Evolutionary conservation across 1,140 invertebrate species (phyloP).

Genomic region (Eumeta japonica): DNA sequence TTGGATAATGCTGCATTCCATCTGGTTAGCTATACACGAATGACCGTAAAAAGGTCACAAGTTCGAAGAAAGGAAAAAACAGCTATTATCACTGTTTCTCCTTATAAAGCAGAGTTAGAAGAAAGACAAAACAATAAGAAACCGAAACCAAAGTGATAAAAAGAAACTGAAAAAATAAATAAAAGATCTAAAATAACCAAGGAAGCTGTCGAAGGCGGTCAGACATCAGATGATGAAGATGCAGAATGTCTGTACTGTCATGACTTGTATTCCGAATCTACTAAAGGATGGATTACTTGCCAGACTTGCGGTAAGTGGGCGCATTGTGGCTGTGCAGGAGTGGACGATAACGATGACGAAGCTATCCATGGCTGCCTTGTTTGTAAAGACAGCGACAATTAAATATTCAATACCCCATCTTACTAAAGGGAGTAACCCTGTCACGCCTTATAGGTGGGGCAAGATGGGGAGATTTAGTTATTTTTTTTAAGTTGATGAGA

Average conservation of each 20-base stretch:
- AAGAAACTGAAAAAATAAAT: conserved; percentile 1
- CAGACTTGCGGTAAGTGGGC: conserved; percentile 18
- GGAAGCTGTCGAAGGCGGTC: neutral
- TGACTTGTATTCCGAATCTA: conserved; percentile 15
- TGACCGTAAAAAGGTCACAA: conserved; percentile 3
- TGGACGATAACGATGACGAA: conserved; percentile 18
- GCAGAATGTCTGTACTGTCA: conserved; percentile 14
- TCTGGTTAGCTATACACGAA: too few relatives aligned
- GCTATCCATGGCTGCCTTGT: conserved; percentile 10
- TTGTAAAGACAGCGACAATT: neutral
- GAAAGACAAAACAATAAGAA: conserved; percentile 9
- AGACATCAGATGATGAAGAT: conserved; percentile 8
- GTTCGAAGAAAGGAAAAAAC: conserved; percentile 11
- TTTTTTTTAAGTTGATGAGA: too few relatives aligned
- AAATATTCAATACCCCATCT: neutral
- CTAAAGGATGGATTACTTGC: conserved; percentile 19
- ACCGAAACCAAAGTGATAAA: conserved; percentile 1
- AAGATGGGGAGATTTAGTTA: neutral
- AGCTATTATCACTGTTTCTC: conserved; percentile 9
- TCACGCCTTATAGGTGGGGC: neutral
- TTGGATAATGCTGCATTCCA: neutral
- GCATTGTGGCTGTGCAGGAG: conserved; percentile 21
- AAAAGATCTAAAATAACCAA: neutral
- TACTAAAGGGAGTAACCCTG: neutral
- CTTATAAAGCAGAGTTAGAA: conserved; percentile 15